Conservation (phyloP, 1,140 invertebrate genomes). For the Lepidurus couesii region DNA sequence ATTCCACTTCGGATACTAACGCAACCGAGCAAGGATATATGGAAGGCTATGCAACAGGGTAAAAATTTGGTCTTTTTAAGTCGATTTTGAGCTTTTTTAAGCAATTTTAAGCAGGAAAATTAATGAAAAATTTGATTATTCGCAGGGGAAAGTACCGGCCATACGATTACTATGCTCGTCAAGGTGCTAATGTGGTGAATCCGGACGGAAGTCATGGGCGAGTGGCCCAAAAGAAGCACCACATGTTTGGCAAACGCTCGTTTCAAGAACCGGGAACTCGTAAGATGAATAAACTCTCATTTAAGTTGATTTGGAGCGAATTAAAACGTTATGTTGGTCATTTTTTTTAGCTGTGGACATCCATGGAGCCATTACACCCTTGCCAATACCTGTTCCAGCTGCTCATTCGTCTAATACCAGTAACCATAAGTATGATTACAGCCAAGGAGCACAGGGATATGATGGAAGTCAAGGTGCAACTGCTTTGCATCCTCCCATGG, state of each 20-base stretch:
- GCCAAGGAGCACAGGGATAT: slow-evolving; percentile 42
- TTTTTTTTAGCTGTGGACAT: not conserved
- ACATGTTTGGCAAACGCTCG: slow-evolving; percentile 80
- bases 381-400: slow-evolving; percentile 45
- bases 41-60: slow-evolving; percentile 33
- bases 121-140: not conserved
- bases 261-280: slow-evolving; percentile 53
- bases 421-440: slow-evolving; percentile 56
- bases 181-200: slow-evolving; percentile 4
- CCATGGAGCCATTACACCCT: slow-evolving; percentile 44
- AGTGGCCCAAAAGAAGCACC: slow-evolving; percentile 85
- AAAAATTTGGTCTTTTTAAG: slow-evolving; percentile 51
- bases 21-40: not conserved
- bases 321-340: not conserved
- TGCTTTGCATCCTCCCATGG: slow-evolving; percentile 47
- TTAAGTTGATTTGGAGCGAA: not conserved
- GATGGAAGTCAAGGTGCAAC: slow-evolving; percentile 47
- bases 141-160: slow-evolving; percentile 60
- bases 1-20: slow-evolving; percentile 1
- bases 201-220: slow-evolving; percentile 29
- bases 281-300: not conserved
- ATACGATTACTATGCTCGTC: slow-evolving; percentile 58
- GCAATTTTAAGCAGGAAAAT: not conserved
- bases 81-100: too few species aligned
- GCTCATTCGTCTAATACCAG: not conserved